Conservation (phyloP, 2,888 invertebrate genomes). For the Brachypalpus laphriformis region DNA sequence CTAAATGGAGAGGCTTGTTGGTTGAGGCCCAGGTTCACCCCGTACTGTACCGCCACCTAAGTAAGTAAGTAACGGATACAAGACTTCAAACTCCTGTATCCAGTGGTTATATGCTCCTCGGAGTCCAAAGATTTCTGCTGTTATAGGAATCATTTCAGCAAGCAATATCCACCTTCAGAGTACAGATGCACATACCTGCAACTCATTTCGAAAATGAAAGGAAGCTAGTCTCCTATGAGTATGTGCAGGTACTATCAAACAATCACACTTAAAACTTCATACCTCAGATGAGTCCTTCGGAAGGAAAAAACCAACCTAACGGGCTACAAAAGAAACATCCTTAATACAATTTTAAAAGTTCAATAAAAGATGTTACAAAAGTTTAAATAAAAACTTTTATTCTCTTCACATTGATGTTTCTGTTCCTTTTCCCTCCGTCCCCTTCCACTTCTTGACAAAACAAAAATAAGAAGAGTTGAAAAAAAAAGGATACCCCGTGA, state of each 20-base stretch:
- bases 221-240: not conserved
- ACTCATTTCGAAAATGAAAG: not conserved
- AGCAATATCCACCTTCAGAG: too few species aligned
- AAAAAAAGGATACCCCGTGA: not conserved
- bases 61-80: too few species aligned
- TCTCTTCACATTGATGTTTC: conserved; percentile 17
- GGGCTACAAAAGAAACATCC: conserved; percentile 48
- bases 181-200: too few species aligned
- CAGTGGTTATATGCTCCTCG: too few species aligned
- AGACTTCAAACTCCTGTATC: too few species aligned
- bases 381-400: conserved; percentile 64
- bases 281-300: conserved; percentile 10
- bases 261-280: conserved; percentile 32
- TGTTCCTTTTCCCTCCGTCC: not conserved
- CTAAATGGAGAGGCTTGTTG: too few species aligned
- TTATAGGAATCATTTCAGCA: too few species aligned
- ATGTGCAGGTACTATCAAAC: conserved; percentile 5
- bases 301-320: not conserved
- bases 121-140: too few species aligned
- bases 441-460: conserved; percentile 20
- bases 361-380: conserved; percentile 67
- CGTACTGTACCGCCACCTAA: too few species aligned
- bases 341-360: conserved; percentile 73
- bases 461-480: not conserved
- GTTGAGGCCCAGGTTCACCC: too few species aligned